Base-by-base conservation (phyloP, 2,888 invertebrate species). In the Nemapogon koenigi region DNA sequence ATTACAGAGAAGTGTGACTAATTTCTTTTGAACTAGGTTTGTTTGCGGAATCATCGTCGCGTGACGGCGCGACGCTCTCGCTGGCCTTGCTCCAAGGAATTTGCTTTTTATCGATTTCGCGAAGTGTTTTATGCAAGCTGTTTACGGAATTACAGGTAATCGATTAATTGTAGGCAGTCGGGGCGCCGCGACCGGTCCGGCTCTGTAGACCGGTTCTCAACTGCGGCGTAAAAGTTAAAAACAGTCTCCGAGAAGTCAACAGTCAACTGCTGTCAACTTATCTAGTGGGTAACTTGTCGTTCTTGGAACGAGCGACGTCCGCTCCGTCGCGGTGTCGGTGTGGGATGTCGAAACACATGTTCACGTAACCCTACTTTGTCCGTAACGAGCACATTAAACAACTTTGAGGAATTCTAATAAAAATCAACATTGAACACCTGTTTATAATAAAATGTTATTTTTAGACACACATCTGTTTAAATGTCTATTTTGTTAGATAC, bases 41-140 rank as follows among this genome's bases (percentile, higher is more conserved):
- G 8, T 29, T 29, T 29, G 29, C 15, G 8, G n/a, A 3, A 29
- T 29, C 14, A 29, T 8, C 29, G n/a, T 29, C 29, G 14, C 4
- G n/a, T 8, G 14, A 14, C 15, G 29, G n/a, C 29, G 4, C 16
- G 31, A 15, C 2, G 16, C 31, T 31, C 31, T 31, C 31, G 16
- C 31, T 31, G 31, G 31, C 31, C 31, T 31, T 16, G 31, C 31
- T 16, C 16, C 4, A 10, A 16, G 31, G 17, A 4, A 6, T 11
- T 28, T n/a, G 13, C 4, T 28, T 28, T 28, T 28, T 28, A 13
- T 28, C 28, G 16, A 31, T 31, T 31, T 31, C 31, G 28, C 7
- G 28, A 28, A 28, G 7, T 28, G 4, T 28, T 28, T 22, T 22
- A 22, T 13, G 13, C 28, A n/a, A 28, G 28, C 11, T 28, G 7